Evolutionary conservation across 2,888 invertebrate genomes (phyloP), one percentile per base, ranked within the genome.

Genomic region (Philhelius pedissequus): DNA sequence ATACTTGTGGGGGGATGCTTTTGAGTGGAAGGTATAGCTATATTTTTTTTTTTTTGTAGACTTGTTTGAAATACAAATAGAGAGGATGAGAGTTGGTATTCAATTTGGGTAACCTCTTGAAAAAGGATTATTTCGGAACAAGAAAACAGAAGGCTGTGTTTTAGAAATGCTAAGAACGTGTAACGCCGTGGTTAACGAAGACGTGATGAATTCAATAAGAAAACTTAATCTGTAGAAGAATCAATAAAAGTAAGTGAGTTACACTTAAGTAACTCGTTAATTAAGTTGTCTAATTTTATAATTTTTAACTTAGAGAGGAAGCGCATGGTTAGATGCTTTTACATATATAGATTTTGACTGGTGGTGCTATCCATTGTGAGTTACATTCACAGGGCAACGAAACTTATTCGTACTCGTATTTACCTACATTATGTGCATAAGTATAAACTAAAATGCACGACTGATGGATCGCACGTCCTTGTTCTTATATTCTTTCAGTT

Each of bases 51-150:
- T 43, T 27, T 62, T 43, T 35, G 20, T 4, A 13, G 13, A 58
- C 6, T 32, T 58, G 56, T 56, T 60, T 20, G 9, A 71, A 48
- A 62, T 30, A 48, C 25, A 75, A 60, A 40, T 25, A 60, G 25
- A 60, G 9, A 60, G 60, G 25, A 40, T 60, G 60, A 25, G 60
- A 40, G 38, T 60, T 60, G 25, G 25, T 38, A 60, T 60, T 60
- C 40, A 60, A 60, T 60, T 60, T 40, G 40, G 60, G 40, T 25
- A 18, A 20, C n/a, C 40, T 25, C 32, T 32, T 56, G 11, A 40
- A 40, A 60, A 60, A 40, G 25, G 60, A 60, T 40, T 38, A 60
- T 25, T 32, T 38, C 27, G 38, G n/a, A 20, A 32, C 18, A 20
- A 32, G 25, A 60, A 40, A 27, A 40, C 25, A 25, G 18, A 18